A percentile compares a stretch with the other conserved stretches of the same genome.
These are phyloP conservation scores for Ochropleura plecta DNA, from an alignment of 2,888 invertebrate species.

Conservation along the genomic window DNA sequence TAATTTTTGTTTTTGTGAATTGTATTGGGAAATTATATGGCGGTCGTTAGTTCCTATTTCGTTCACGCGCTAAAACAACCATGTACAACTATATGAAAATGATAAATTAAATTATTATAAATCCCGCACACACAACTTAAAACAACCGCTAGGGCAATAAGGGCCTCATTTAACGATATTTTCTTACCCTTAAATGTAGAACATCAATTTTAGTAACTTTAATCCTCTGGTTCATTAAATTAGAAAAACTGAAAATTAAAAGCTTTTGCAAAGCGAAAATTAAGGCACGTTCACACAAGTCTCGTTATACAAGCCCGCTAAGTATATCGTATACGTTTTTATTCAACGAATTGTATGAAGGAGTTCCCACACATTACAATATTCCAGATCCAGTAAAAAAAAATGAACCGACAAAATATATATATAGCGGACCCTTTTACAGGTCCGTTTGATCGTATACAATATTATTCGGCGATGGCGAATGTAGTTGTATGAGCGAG, in stretches of 20 bases:
- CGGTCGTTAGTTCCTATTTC: not conserved
- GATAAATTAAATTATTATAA: slow-evolving; percentile 13
- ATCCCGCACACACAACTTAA: slow-evolving; percentile 43
- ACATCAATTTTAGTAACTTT: not conserved
- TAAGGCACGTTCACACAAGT: no score
- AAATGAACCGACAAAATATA: no score
- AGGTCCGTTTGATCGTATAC: no score
- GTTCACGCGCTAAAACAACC: not conserved
- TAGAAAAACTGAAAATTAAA: not conserved
- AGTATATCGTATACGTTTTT: no score
- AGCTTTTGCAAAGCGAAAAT: not conserved
- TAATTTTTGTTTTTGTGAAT: not conserved
- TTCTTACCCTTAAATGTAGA: slow-evolving; percentile 5
- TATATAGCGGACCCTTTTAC: no score
- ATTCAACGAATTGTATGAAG: no score
- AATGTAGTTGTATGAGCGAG: no score
- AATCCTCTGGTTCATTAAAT: not conserved
- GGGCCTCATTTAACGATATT: not conserved
- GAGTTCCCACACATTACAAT: no score
- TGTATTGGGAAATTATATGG: not conserved
- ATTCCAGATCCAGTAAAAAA: no score
- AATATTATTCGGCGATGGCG: no score
- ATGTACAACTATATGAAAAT: slow-evolving; percentile 1
- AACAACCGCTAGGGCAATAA: slow-evolving; percentile 1
- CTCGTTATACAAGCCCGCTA: no score